Evolutionary conservation across 2,888 invertebrate genomes (phyloP).

Genomic region (Athalia rosae): DNA sequence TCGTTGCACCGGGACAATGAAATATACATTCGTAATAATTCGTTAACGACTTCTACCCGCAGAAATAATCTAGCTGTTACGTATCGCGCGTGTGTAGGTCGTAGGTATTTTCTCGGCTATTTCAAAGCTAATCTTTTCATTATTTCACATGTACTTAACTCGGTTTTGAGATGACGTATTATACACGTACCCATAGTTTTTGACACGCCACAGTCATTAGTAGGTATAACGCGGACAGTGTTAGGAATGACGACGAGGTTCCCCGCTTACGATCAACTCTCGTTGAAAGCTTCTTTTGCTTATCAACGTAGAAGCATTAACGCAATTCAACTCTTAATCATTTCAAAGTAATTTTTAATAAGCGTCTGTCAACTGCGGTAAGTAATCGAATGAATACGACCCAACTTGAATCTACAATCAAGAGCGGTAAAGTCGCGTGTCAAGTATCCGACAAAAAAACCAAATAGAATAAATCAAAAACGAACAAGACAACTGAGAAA

Average conservation of each 20-base stretch:
- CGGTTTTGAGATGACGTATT: neutral
- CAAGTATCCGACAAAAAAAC: too few relatives aligned
- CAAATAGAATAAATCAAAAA: too few relatives aligned
- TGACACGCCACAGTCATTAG: constrained; percentile 12
- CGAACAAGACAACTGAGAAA: too few relatives aligned
- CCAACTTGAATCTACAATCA: neutral
- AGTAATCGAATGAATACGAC: constrained; percentile 9
- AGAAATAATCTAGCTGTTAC: too few relatives aligned
- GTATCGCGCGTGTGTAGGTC: too few relatives aligned
- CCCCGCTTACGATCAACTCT: too few relatives aligned
- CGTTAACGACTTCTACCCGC: too few relatives aligned
- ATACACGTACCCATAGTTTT: constrained; percentile 1
- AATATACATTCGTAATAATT: too few relatives aligned
- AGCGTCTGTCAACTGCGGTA: neutral
- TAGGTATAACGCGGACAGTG: neutral
- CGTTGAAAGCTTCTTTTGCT: constrained; percentile 4
- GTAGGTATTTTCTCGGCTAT: neutral
- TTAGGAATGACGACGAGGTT: neutral
- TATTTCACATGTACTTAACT: neutral
- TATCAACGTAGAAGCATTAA: constrained; percentile 14
- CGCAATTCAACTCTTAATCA: constrained; percentile 13
- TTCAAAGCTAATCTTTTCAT: constrained; percentile 4
- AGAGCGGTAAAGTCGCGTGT: too few relatives aligned
- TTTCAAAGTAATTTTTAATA: constrained; percentile 16
- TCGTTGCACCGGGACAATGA: too few relatives aligned